phyloP scores from a whole-genome alignment of 2,888 invertebrate genomes.

The Caenorhabditis sp. region DNA sequence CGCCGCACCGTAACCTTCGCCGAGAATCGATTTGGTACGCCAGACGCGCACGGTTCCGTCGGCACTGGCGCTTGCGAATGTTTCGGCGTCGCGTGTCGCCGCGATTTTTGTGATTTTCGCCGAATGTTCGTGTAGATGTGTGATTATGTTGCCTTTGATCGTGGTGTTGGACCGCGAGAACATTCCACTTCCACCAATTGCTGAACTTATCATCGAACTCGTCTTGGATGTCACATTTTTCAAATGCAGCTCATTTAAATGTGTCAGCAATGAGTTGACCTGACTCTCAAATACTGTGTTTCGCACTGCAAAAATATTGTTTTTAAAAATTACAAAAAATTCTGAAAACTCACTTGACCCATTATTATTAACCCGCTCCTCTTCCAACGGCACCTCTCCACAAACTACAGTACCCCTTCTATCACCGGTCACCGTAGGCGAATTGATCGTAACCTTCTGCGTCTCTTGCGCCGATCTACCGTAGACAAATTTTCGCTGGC shows the following conservation, averaged over 20 bases:
- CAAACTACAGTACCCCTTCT: constrained; percentile 18
- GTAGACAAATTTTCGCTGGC: constrained; percentile 18
- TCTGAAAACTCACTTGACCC: not conserved
- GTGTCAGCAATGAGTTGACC: constrained; percentile 24
- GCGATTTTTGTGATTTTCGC: constrained; percentile 51
- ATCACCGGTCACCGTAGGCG: constrained; percentile 14
- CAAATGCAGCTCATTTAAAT: constrained; percentile 30
- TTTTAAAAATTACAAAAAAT: not conserved
- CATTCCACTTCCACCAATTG: constrained; percentile 6
- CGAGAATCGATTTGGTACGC: constrained; percentile 34
- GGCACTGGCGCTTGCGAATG: constrained; percentile 51
- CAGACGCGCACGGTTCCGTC: constrained; percentile 57
- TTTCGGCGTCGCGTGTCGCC: constrained; percentile 41
- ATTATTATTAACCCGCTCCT: constrained; percentile 13
- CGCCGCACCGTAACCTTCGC: constrained; percentile 44
- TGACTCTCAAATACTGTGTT: constrained; percentile 16
- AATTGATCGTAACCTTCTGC: constrained; percentile 15
- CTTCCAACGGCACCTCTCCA: constrained; percentile 30
- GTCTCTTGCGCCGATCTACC: constrained; percentile 3
- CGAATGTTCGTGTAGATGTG: constrained; percentile 65
- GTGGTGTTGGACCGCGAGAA: not conserved
- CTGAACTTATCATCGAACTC: constrained; percentile 4
- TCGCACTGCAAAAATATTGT: constrained; percentile 7
- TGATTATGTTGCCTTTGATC: constrained; percentile 39
- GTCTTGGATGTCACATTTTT: constrained; percentile 11